Conservation (phyloP, 2,797 vertebrate genomes). For the Epinephelus coioides region DNA sequence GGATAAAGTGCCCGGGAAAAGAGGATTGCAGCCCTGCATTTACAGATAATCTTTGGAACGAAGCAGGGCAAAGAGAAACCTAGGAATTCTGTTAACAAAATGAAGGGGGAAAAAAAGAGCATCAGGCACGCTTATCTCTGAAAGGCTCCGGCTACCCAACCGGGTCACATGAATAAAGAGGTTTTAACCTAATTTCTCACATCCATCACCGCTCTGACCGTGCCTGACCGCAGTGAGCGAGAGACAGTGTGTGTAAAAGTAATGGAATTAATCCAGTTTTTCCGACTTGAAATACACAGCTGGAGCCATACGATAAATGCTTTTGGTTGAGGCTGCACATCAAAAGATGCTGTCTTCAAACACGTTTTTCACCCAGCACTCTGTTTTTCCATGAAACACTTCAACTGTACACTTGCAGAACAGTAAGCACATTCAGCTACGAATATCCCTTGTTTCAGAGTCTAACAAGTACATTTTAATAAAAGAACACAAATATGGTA, state of each 20-base stretch:
- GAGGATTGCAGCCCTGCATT: slow-evolving; percentile 82
- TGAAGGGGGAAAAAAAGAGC: slow-evolving; percentile 68
- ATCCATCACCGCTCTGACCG: slow-evolving; percentile 50
- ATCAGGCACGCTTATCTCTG: slow-evolving; percentile 78
- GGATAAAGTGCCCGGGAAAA: slow-evolving; percentile 73
- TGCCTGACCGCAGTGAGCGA: slow-evolving; percentile 48
- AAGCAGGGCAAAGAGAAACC: slow-evolving; percentile 74
- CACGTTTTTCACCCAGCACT: slow-evolving; percentile 1
- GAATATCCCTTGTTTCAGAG: slow-evolving; percentile 17
- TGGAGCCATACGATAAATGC: slow-evolving; percentile 38
- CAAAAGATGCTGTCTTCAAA: slow-evolving; percentile 41
- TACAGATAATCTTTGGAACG: slow-evolving; percentile 81
- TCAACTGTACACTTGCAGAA: neutral
- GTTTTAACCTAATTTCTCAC: slow-evolving; percentile 83
- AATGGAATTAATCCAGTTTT: slow-evolving; percentile 61
- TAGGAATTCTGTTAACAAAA: slow-evolving; percentile 79
- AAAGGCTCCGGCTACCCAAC: slow-evolving; percentile 74
- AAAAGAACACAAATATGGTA: slow-evolving; percentile 24
- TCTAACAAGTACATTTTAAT: slow-evolving; percentile 25
- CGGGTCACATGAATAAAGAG: slow-evolving; percentile 82
- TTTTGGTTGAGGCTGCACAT: slow-evolving; percentile 22
- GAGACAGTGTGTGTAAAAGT: slow-evolving; percentile 33
- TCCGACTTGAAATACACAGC: slow-evolving; percentile 39
- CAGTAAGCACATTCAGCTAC: neutral
- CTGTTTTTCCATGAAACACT: slow-evolving; percentile 18